Percentiles rank a stretch among this genome's conserved stretches.
Conservation (phyloP, 2,113 vertebrate genomes). For the Condylura cristata region DNA sequence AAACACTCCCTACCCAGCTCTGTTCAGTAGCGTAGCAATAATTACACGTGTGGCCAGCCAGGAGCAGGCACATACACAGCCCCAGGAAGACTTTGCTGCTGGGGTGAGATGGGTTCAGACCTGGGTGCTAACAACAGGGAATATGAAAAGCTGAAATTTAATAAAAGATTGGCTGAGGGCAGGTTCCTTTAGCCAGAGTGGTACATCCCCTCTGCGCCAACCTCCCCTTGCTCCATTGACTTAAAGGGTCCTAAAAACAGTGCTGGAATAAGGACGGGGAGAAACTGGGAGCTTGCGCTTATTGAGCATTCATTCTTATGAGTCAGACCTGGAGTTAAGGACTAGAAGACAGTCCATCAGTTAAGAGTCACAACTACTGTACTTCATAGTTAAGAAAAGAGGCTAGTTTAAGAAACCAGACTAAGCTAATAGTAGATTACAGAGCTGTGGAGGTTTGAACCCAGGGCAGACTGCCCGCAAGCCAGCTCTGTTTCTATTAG, state of each 20-base stretch:
- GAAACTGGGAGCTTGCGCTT: neutral
- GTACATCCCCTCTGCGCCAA: neutral
- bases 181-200: neutral
- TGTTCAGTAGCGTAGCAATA: neutral
- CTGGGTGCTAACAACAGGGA: neutral
- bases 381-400: neutral
- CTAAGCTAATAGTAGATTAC: neutral
- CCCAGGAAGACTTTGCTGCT: rapidly evolving
- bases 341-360: neutral
- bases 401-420: neutral
- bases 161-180: neutral
- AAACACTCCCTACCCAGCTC: too few species aligned
- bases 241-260: neutral
- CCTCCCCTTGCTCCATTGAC: neutral
- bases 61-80: neutral
- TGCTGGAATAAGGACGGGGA: neutral
- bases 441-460: neutral
- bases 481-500: neutral
- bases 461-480: neutral
- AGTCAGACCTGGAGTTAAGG: neutral
- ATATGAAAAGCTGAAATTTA: neutral
- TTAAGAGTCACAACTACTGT: neutral
- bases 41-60: neutral
- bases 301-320: neutral
- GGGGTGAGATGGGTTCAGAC: neutral